These are phyloP conservation scores for Cotesia typhae DNA, from an alignment of 1,140 invertebrate species.

Conservation along the genomic window DNA sequence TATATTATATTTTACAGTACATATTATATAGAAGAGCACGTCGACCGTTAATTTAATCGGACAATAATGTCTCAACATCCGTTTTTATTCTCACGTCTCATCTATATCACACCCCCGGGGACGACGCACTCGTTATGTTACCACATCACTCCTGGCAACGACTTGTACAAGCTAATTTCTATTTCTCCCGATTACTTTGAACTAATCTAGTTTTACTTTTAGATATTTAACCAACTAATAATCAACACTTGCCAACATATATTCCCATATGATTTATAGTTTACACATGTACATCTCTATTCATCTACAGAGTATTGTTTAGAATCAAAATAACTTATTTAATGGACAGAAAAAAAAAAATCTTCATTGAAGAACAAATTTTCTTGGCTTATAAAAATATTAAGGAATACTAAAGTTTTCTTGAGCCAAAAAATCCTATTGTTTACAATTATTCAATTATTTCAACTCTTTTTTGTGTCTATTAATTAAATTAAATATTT, in stretches of 20 bases:
- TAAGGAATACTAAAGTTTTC: too few species aligned
- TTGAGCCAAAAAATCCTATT: too few species aligned
- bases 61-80: constrained; percentile 38
- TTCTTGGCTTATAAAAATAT: too few species aligned
- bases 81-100: constrained; percentile 3
- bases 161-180: constrained; percentile 13
- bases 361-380: too few species aligned
- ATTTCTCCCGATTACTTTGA: constrained; percentile 28
- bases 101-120: neutral
- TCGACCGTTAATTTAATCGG: constrained; percentile 26
- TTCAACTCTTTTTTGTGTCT: too few species aligned
- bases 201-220: constrained; percentile 40
- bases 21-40: neutral
- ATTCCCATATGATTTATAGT: neutral
- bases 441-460: too few species aligned
- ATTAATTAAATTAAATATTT: too few species aligned
- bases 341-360: too few species aligned
- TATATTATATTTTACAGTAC: too few species aligned
- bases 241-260: constrained; percentile 4
- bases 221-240: constrained; percentile 25
- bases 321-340: too few species aligned
- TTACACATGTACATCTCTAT: too few species aligned
- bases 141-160: constrained; percentile 36
- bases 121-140: constrained; percentile 36
- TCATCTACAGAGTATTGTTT: too few species aligned